Percentiles rank a stretch among this genome's conserved stretches.
Conservation (phyloP, 2,113 vertebrate genomes). For the Prolemur simus region DNA sequence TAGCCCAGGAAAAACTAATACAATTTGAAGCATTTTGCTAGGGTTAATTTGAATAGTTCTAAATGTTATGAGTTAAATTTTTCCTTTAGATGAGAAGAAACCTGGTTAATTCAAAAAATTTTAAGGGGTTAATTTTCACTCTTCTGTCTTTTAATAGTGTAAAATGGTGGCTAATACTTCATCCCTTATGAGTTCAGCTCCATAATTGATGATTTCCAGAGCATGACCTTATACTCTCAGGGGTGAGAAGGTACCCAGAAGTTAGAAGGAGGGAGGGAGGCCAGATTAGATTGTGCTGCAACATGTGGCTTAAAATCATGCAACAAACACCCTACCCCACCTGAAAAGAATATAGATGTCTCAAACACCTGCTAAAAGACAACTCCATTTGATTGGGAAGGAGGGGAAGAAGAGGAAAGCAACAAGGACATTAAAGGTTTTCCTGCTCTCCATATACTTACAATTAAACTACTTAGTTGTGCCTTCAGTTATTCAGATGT, state of each 20-base stretch:
- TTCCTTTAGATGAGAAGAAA: background rate
- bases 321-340: background rate
- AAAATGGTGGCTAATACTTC: background rate
- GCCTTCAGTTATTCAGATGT: background rate
- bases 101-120: background rate
- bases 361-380: background rate
- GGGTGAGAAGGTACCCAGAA: background rate
- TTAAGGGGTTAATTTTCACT: background rate
- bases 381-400: background rate
- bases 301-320: background rate
- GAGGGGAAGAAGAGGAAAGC: background rate
- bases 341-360: background rate
- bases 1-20: background rate
- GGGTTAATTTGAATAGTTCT: background rate
- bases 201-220: background rate
- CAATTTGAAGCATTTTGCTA: background rate
- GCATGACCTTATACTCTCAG: background rate
- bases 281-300: background rate
- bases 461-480: background rate
- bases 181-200: background rate
- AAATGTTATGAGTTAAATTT: background rate
- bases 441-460: background rate
- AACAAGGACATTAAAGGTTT: background rate
- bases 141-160: background rate
- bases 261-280: background rate